Evolutionary conservation across 1,140 invertebrate species (phyloP).

Genomic region (Meloidogyne chitwoodi): DNA sequence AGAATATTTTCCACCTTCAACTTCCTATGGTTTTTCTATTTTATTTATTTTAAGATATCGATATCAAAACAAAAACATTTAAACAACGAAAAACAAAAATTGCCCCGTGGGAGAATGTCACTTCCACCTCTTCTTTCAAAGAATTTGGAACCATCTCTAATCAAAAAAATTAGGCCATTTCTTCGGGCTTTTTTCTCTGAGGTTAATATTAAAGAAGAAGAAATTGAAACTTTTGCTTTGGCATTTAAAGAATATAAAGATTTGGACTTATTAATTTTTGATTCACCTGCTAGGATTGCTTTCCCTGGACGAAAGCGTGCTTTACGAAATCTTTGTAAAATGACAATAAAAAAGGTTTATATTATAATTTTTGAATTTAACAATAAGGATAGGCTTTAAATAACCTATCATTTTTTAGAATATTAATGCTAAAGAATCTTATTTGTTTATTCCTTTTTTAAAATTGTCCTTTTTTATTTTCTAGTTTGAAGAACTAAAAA

Average conservation of each 20-base stretch:
- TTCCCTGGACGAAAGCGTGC: neutral
- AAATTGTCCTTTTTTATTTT: neutral
- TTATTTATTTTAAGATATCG: neutral
- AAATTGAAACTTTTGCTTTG: neutral
- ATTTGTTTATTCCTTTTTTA: neutral
- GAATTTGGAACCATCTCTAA: neutral
- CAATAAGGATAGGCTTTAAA: neutral
- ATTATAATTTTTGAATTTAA: neutral
- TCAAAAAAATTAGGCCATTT: neutral
- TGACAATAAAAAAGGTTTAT: neutral
- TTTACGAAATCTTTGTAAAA: neutral
- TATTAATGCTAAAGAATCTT: neutral
- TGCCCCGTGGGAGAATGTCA: neutral
- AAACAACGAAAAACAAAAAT: neutral
- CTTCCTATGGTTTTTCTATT: constrained; percentile 26
- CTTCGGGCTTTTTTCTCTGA: neutral
- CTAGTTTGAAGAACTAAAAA: neutral
- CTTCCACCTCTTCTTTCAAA: neutral
- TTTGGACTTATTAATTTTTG: neutral
- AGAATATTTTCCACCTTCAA: constrained; percentile 26
- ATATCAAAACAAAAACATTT: neutral
- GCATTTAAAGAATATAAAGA: neutral
- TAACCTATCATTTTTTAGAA: no score
- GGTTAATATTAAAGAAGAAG: neutral
- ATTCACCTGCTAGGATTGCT: neutral